Conservation (phyloP, 2,797 vertebrate species). For the Gymnocypris eckloni region DNA sequence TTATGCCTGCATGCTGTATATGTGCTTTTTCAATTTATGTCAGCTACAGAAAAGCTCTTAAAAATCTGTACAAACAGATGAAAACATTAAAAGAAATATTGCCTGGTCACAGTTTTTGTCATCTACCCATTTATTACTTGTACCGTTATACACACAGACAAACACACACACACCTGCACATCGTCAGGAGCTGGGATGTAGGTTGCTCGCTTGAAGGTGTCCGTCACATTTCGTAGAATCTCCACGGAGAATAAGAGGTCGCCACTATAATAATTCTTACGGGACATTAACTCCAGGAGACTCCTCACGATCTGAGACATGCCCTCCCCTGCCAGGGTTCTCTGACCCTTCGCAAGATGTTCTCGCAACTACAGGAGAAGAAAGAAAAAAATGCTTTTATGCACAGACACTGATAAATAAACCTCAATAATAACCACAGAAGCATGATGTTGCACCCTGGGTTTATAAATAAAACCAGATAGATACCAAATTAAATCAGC, state of each 20-base stretch:
- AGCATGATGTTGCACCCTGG: slow-evolving; percentile 1
- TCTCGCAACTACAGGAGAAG: slow-evolving; percentile 86
- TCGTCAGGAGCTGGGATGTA: slow-evolving; percentile 95
- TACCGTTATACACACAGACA: background rate
- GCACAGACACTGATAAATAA: background rate
- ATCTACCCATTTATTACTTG: background rate
- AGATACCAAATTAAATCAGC: background rate
- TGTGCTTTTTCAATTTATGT: background rate
- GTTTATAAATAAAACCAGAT: background rate
- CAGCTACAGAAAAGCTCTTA: background rate
- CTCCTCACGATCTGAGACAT: slow-evolving; percentile 99
- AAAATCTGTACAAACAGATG: background rate
- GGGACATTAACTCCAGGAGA: slow-evolving; percentile 94
- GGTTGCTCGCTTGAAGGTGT: slow-evolving; percentile 99
- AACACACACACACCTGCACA: slow-evolving; percentile 85
- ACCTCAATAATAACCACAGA: slow-evolving; percentile 7
- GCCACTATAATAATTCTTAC: slow-evolving; percentile 95
- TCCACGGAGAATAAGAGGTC: slow-evolving; percentile 99
- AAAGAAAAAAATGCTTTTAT: background rate
- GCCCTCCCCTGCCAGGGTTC: slow-evolving; percentile 97
- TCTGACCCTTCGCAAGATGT: slow-evolving; percentile 98
- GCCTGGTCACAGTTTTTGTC: background rate
- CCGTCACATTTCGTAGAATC: slow-evolving; percentile 99
- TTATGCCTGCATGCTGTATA: background rate
- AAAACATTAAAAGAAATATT: background rate